Base-by-base conservation (phyloP, 2,113 vertebrate genomes). In the Athene cunicularia region DNA sequence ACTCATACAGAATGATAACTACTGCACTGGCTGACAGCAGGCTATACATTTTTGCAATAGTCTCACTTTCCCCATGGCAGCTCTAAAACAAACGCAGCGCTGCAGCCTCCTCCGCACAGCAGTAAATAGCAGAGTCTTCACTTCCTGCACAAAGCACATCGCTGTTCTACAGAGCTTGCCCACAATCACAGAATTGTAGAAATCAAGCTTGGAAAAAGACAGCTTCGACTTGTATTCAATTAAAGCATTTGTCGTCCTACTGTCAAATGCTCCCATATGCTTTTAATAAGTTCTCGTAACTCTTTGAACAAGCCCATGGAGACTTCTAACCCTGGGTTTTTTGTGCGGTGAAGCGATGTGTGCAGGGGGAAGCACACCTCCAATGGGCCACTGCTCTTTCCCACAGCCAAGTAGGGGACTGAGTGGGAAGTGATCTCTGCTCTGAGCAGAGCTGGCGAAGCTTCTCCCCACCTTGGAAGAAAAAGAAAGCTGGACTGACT, bases 41-140 rank as follows among this genome's bases (percentile, higher is more conserved):
- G 33, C 49, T 75, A 14, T 24, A 6, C 35, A 11, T 70, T 68
- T 72, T 60, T 82, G 64, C n/a, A 62, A 10, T 1, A 45, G 45
- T 15, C 33, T 50, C 11, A 3, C 32, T 67, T 27, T 62, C 49
- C 43, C 26, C 2, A 1, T 33, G 30, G 33, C 62, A 41, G 67
- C 43, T 80, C 30, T 19, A 45, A 32, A 58, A 79, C 21, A 83
- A 80, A 19, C 30, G 37, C 15, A 41, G 50, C 66, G 43, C 76
- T 62, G 43, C 75, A 87, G 56, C 66, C 16, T 2, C 66, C 49
- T 3, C 30, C 55, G 59, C 2, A 0, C 0, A 0, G 28, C 62
- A 76, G 45, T 60, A 49, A 85, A 43, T 3, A 53, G 8, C 67
- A 77, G 58, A 74, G 45, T n/a, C 77, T 80, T 84, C 2, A 2